Evolutionary conservation across 1,140 invertebrate species (phyloP).

Genomic region (Drosophila saltans): DNA sequence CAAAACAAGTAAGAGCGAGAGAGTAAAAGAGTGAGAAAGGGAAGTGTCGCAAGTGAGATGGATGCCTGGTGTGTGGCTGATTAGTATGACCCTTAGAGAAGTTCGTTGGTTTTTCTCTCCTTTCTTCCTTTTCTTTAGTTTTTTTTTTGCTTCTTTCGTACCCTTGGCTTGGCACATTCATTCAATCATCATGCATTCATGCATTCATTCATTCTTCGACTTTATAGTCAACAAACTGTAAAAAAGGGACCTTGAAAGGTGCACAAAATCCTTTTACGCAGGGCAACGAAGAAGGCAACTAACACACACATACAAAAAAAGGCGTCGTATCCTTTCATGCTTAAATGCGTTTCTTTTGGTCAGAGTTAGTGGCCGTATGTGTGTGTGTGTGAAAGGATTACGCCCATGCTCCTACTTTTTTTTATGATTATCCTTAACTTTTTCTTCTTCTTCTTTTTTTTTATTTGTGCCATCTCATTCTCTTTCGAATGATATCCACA

Average conservation of each 20-base stretch:
- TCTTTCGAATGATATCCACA: constrained; percentile 52
- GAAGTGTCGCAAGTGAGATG: constrained; percentile 7
- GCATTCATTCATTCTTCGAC: constrained; percentile 53
- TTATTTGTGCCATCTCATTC: constrained; percentile 38
- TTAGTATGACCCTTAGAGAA: constrained; percentile 57
- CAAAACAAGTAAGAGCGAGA: constrained; percentile 53
- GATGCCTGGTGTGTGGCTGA: constrained; percentile 51
- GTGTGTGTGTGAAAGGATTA: constrained; percentile 60
- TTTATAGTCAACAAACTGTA: constrained; percentile 63
- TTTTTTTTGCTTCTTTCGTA: neutral
- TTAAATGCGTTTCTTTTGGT: constrained; percentile 71
- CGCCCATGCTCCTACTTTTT: constrained; percentile 32
- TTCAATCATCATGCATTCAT: constrained; percentile 71
- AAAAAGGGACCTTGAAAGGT: constrained; percentile 75
- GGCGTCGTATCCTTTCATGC: constrained; percentile 69
- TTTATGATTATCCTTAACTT: constrained; percentile 47
- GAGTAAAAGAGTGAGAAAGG: constrained; percentile 13
- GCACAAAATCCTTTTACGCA: constrained; percentile 73
- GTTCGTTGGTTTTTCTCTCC: constrained; percentile 1
- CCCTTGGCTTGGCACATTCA: constrained; percentile 40
- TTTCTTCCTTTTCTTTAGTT: neutral
- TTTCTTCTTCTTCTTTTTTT: neutral
- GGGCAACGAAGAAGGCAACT: constrained; percentile 51
- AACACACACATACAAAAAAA: constrained; percentile 53
- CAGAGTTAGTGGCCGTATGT: constrained; percentile 53